phyloP scores from a whole-genome alignment of 1,140 invertebrate species.

The Papilio glaucus region DNA sequence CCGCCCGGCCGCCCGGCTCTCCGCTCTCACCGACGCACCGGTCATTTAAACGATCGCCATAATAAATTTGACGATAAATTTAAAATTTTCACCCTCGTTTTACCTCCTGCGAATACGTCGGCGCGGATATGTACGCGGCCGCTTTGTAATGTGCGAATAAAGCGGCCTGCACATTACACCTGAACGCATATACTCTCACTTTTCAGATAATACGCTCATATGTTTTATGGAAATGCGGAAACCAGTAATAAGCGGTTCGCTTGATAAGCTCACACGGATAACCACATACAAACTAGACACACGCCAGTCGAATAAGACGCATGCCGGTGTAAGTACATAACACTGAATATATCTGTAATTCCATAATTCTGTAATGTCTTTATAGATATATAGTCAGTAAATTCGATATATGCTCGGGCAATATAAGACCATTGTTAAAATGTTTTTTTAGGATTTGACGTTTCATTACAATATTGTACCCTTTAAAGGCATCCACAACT shows the following conservation, averaged over 20 bases:
- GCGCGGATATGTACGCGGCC: conserved; percentile 37
- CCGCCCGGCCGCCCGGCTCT: conserved; percentile 50
- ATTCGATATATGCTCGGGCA: too few relatives aligned
- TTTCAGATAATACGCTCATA: not conserved
- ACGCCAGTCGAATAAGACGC: too few relatives aligned
- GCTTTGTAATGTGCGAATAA: conserved; percentile 36
- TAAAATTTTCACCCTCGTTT: conserved; percentile 70
- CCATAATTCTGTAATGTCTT: too few relatives aligned
- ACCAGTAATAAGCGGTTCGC: not conserved
- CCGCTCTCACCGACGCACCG: conserved; percentile 58
- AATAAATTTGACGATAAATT: conserved; percentile 75
- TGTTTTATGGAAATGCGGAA: not conserved
- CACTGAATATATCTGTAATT: too few relatives aligned
- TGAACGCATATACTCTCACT: conserved; percentile 13
- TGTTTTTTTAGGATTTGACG: too few relatives aligned
- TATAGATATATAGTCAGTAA: too few relatives aligned
- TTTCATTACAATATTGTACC: too few relatives aligned
- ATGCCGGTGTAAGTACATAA: too few relatives aligned
- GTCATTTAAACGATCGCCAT: conserved; percentile 65
- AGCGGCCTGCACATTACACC: conserved; percentile 35
- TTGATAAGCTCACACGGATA: too few relatives aligned
- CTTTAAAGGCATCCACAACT: not conserved
- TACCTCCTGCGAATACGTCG: conserved; percentile 50
- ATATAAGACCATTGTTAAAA: too few relatives aligned
- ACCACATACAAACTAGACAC: too few relatives aligned